A percentile compares a stretch with the other conserved stretches of the same genome.
Conservation (phyloP, 2,888 invertebrate species). For the Catocala fraxini region DNA sequence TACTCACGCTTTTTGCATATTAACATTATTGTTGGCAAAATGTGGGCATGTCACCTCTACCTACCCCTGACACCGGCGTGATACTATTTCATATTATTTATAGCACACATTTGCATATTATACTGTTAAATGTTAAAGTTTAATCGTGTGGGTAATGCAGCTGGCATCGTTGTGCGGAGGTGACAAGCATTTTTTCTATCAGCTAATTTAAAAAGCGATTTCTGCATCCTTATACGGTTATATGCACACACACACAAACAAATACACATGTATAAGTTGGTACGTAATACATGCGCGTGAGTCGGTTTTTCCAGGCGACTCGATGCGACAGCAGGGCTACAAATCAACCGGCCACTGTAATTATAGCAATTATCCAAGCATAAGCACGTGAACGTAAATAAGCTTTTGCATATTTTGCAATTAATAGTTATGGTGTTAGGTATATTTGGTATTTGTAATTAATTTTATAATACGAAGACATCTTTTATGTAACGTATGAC, state of each 20-base stretch:
- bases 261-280: constrained; percentile 1
- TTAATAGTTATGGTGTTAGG: not conserved
- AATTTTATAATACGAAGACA: not conserved
- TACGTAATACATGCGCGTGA: constrained; percentile 8
- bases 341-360: constrained; percentile 33
- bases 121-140: constrained; percentile 48
- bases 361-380: constrained; percentile 36
- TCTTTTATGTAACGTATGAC: too few species aligned
- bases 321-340: constrained; percentile 12
- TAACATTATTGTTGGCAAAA: too few species aligned
- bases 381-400: constrained; percentile 38
- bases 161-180: constrained; percentile 43
- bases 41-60: too few species aligned
- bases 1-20: too few species aligned
- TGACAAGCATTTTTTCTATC: constrained; percentile 45
- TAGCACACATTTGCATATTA: constrained; percentile 28
- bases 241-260: constrained; percentile 11
- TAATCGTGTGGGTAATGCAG: constrained; percentile 39
- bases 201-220: constrained; percentile 18
- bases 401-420: constrained; percentile 18
- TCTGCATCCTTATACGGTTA: constrained; percentile 10
- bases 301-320: constrained; percentile 26
- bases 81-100: constrained; percentile 48
- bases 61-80: too few species aligned
- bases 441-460: not conserved